Conservation (phyloP, 1,140 invertebrate species). For the Galendromus occidentalis region DNA sequence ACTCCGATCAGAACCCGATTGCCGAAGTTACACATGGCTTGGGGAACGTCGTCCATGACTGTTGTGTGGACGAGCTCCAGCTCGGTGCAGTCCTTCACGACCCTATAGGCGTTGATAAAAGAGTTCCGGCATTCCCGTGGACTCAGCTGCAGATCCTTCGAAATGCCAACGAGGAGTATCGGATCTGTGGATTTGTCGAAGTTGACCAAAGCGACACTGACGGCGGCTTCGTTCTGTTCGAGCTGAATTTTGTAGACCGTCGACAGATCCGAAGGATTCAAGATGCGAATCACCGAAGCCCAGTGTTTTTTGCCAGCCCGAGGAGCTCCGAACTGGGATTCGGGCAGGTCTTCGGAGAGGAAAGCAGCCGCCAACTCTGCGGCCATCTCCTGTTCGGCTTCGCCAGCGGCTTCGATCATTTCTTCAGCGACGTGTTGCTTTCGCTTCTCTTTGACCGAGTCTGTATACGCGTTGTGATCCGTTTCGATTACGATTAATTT, state of each 20-base stretch:
- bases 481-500: constrained; percentile 65
- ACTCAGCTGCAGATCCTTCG: constrained; percentile 71
- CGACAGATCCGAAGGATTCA: constrained; percentile 66
- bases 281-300: constrained; percentile 79
- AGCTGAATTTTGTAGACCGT: constrained; percentile 58
- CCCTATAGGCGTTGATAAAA: constrained; percentile 64
- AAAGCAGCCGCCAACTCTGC: constrained; percentile 93
- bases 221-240: constrained; percentile 89
- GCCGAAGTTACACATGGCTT: constrained; percentile 71
- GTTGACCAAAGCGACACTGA: constrained; percentile 47
- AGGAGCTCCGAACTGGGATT: constrained; percentile 77
- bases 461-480: constrained; percentile 95
- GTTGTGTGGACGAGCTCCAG: constrained; percentile 86
- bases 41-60: constrained; percentile 74
- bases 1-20: constrained; percentile 77
- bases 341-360: constrained; percentile 78
- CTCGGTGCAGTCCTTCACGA: constrained; percentile 45
- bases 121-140: constrained; percentile 57
- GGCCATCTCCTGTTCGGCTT: constrained; percentile 80
- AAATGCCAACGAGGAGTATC: constrained; percentile 65
- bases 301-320: constrained; percentile 90
- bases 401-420: constrained; percentile 58
- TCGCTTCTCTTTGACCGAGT: constrained; percentile 80
- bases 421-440: constrained; percentile 53
- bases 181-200: constrained; percentile 45